Conservation (phyloP, 2,797 vertebrate species). For the Cynopterus sphinx region DNA sequence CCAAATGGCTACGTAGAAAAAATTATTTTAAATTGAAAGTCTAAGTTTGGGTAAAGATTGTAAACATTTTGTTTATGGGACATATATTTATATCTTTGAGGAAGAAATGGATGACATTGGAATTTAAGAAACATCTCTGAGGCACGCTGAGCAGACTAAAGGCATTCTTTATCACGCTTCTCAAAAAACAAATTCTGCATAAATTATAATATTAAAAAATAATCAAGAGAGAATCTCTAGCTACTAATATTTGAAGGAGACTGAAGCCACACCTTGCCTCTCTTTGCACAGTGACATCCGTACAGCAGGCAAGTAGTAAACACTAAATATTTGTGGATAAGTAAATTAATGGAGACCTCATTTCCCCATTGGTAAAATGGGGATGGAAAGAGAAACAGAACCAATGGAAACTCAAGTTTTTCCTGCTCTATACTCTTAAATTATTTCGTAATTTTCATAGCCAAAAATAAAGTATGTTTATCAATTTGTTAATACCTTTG, state of each 20-base stretch:
- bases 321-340: neutral
- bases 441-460: neutral
- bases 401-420: neutral
- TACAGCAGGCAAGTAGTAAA: neutral
- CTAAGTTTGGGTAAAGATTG: neutral
- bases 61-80: neutral
- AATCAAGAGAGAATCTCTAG: neutral
- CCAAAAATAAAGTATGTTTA: neutral
- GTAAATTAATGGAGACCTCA: neutral
- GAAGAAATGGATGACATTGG: neutral
- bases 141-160: neutral
- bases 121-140: neutral
- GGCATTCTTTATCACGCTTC: neutral
- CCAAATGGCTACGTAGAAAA: neutral
- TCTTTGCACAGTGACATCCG: neutral
- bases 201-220: neutral
- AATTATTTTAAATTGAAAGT: neutral
- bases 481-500: neutral
- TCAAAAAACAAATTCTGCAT: neutral
- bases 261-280: neutral
- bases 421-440: neutral
- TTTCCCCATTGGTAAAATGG: neutral
- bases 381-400: accelerated
- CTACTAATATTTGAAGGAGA: neutral
- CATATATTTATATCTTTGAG: neutral